Base-by-base conservation (phyloP, 2,113 vertebrate species). In the Symphodus melops region DNA sequence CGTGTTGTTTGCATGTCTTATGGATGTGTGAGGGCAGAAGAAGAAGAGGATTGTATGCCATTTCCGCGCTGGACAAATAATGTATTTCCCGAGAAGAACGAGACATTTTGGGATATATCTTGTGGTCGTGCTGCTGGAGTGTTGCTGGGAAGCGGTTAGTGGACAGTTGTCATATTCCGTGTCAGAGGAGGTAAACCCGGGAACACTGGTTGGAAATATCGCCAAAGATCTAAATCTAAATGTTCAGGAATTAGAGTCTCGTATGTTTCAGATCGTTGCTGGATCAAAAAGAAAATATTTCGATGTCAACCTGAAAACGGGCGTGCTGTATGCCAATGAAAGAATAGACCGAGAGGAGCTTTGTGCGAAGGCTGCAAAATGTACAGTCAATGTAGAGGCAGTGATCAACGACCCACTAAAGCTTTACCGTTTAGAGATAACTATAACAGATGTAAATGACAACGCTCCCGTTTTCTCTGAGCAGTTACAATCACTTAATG, bases 261-360 rank as follows among this genome's bases (percentile, higher is more conserved):
- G 89, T 9, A 78, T 74, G 68, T 85, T 92, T 82, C 87, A 88
- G 68, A 82, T 92, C 60, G 82, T 90, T 33, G 52, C 81, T 3
- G 86, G 88, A 58, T 78, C 81, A 16, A 82, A 86, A 42, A 86
- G 6, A 2, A 92, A 89, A 80, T 90, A 91, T 65, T 88, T 93
- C 25, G 84, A 91, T 28, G 80, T 92, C 59, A 91, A 93, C 59
- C 48, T 82, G 6, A 91, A 90, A 84, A 89, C 89, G 41, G 91
- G 91, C 9, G 72, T 66, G n/a, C 81, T 93, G 3, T 90, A 76
- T 33, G 90, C 92, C 0, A 84, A 63, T 21, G 90, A 92, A 49
- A 85, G 86, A 60, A 90, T 75, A 65, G 68, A 78, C 17, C 41
- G 77, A 10, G 77, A 79, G 56, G 56, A 61, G 17, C 69, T 79